Percentiles rank a stretch among this genome's conserved stretches.
Evolutionary conservation across 2,797 vertebrate species (phyloP).

Genomic region (Danio kyathit): DNA sequence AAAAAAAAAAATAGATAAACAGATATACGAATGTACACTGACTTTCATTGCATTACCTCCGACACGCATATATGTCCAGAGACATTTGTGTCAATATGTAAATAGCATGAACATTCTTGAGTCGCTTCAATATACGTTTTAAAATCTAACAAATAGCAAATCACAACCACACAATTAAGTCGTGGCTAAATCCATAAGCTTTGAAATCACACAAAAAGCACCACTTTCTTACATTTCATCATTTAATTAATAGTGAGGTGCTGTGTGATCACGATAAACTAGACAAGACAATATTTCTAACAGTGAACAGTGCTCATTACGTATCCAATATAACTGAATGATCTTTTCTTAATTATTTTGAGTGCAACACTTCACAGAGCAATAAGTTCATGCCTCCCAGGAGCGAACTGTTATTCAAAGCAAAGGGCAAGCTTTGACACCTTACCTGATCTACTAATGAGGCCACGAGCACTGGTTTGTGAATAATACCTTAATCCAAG

Average conservation of each 20-base stretch:
- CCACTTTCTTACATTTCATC: neutral
- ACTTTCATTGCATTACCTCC: neutral
- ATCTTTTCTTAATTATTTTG: slow-evolving; percentile 36
- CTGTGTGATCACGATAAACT: slow-evolving; percentile 9
- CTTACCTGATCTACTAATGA: slow-evolving; percentile 48
- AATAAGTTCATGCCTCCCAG: slow-evolving; percentile 33
- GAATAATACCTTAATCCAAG: slow-evolving; percentile 52
- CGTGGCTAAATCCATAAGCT: neutral
- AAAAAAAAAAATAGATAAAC: neutral
- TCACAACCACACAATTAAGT: neutral
- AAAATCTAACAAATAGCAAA: neutral
- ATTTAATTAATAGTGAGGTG: slow-evolving; percentile 9
- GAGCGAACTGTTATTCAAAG: slow-evolving; percentile 35
- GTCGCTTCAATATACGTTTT: neutral
- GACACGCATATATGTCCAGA: neutral
- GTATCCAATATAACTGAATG: slow-evolving; percentile 4
- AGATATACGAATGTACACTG: neutral
- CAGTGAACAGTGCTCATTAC: slow-evolving; percentile 10
- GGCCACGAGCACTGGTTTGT: slow-evolving; percentile 36
- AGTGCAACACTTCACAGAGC: slow-evolving; percentile 30
- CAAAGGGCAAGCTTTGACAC: slow-evolving; percentile 41
- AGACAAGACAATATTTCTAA: slow-evolving; percentile 19
- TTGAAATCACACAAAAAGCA: neutral
- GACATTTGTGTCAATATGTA: neutral
- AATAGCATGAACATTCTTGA: too few relatives aligned